Base-by-base conservation (phyloP, 2,797 vertebrate genomes). In the Myotis daubentonii region DNA sequence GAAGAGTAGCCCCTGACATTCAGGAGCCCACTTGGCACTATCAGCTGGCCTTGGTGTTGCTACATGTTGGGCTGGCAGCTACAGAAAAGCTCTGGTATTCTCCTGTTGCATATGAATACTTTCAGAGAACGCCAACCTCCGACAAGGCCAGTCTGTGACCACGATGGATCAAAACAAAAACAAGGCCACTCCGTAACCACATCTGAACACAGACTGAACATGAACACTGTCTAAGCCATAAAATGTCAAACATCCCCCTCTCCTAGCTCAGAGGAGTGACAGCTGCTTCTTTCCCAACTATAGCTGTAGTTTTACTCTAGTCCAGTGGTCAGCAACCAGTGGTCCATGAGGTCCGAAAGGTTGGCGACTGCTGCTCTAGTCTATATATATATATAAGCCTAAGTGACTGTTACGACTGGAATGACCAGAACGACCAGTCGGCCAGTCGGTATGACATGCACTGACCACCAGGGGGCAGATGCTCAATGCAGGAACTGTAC, bases 191-290 rank as follows among this genome's bases (percentile, higher is more conserved):
- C 83, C 53, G 51, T 16, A 87, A 75, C 38, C 17, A 47, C 60
- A 9, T 89, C 30, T 80, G 60, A 93, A 94, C 53, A 91, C 44
- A 86, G 60, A 81, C 1, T 53, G 57, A 94, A 93, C 66, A 62
- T 65, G 47, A 96, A 87, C 47, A 60, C 15, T 89, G 88, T 91
- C 83, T 57, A 60, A 78, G 51, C n/a, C 23, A 51, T 65, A 81
- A 94, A 89, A 80, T 8, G 30, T 57, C 70, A 89, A 82, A 60
- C 36, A 75, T 16, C 2, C 3, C 16, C 30, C 36, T 81, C 49
- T 94, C 47, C 38, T 71, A 33, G 36, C 17, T 93, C 71, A 91
- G 12, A 87, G 51, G 15, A 72, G 44, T 83, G 28, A 65, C 0
- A 33, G 25, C 17, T 75, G 62, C 62, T 94, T 88, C 78, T 85